Conservation (phyloP, 2,888 invertebrate genomes). For the Drosophila yooni region DNA sequence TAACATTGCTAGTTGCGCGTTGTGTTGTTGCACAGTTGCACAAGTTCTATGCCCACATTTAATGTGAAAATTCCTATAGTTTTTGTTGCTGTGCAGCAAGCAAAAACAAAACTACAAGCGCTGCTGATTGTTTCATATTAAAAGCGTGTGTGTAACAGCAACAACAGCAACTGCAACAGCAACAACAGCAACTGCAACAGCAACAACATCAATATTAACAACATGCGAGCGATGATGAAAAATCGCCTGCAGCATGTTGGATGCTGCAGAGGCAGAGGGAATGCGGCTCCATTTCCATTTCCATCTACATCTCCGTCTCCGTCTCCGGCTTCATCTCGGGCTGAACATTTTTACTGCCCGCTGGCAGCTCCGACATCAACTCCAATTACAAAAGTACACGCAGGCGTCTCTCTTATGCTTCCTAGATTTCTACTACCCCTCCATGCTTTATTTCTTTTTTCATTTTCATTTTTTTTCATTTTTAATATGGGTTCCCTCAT, state of each 20-base stretch:
- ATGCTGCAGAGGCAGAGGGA: conserved; percentile 63
- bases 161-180: conserved; percentile 4
- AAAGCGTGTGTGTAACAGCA: conserved; percentile 68
- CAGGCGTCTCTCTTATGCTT: conserved; percentile 80
- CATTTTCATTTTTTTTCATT: conserved; percentile 34
- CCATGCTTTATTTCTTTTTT: background rate
- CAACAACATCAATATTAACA: conserved; percentile 61
- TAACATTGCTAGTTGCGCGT: conserved; percentile 10
- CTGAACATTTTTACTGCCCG: conserved; percentile 54
- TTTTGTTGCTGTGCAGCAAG: conserved; percentile 53
- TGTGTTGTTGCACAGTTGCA: conserved; percentile 46
- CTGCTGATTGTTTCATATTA: conserved; percentile 78
- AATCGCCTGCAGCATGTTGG: conserved; percentile 83
- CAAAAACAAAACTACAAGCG: conserved; percentile 78
- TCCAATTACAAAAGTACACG: conserved; percentile 81
- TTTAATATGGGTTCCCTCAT: conserved; percentile 60
- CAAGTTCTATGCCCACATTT: conserved; percentile 68
- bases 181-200: conserved; percentile 48
- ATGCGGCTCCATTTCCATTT: conserved; percentile 27
- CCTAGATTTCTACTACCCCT: conserved; percentile 48
- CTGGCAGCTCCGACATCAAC: conserved; percentile 78
- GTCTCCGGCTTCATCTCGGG: conserved; percentile 27
- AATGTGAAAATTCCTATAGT: conserved; percentile 70
- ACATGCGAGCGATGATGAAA: conserved; percentile 82
- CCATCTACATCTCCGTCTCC: conserved; percentile 16